Evolutionary conservation across 64 coral and sea anemone genomes (phyloP), one percentile per base, ranked within the genome.

Genomic region (Pocillopora verrucosa): DNA sequence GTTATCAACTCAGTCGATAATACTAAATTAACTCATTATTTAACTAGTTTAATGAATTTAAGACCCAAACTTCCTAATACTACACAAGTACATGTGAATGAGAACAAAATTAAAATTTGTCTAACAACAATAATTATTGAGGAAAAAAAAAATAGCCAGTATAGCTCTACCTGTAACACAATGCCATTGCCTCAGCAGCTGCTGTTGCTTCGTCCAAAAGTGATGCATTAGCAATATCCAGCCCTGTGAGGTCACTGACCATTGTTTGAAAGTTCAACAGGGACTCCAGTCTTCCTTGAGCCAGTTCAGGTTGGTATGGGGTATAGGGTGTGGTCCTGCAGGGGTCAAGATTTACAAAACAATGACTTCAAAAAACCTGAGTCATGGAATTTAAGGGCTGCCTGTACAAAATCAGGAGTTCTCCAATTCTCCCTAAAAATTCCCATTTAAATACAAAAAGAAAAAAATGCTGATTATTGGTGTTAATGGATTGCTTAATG

Each of bases 251-350:
- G 61, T 98, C 96, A 77, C 93, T 92, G 36, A 98, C 96, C 96
- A 98, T 95, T 51, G 96, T 98, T 84, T 98, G 96, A 62, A 95
- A 98, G 86, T 98, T 98, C 14, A 98, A 41, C 79, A 98, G 79
- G 38, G 93, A 98, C 68, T 98, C 96, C 19, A 98, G 74, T 22
- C 96, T 78, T 13, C 96, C 96, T 88, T 98, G 96, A 57, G 96
- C 94, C 65, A 98, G 83, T 90, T 98, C 96, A 77, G 96, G 96
- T 89, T 98, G 96, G 79, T 98, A 98, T 16, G 96, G 96, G 5
- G 96, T 98, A 34, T 98, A 98, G 24, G 94, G 93, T 59, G 96
- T 98, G 75, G 87, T 93, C 96, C 96, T 98, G 30, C 36, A 69
- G 60, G 87, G 22, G 41, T 13, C 37, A 37, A 56, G 36, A 19